Evolutionary conservation across 2,113 vertebrate species (phyloP).

Genomic region (Pelmatolapia mariae): DNA sequence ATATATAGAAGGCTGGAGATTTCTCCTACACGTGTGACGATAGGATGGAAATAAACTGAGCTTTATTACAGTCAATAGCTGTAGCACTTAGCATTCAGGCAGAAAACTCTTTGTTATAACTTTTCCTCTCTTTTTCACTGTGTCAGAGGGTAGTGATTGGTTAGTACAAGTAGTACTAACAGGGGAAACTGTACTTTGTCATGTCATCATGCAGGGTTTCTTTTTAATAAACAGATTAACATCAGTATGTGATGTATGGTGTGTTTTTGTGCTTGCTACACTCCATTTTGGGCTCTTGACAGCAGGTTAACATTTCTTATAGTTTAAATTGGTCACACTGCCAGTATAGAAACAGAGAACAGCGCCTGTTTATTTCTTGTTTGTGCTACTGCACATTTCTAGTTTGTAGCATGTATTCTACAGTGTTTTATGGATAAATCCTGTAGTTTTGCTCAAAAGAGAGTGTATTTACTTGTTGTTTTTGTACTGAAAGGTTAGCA

Average conservation of each 20-base stretch:
- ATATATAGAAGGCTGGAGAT: neutral
- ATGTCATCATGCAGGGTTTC: constrained; percentile 10
- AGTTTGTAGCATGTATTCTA: neutral
- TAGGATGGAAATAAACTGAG: neutral
- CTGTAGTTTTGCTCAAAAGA: neutral
- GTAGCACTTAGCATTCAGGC: constrained; percentile 32
- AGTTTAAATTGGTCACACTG: neutral
- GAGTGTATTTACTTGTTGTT: neutral
- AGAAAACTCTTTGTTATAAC: neutral
- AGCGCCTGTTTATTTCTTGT: neutral
- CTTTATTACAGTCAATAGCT: neutral
- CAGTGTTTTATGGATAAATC: fast-evolving
- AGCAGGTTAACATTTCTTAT: constrained; percentile 26
- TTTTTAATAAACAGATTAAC: constrained; percentile 47
- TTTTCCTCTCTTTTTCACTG: constrained; percentile 8
- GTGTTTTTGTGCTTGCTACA: constrained; percentile 34
- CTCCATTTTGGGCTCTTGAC: neutral
- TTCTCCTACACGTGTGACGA: neutral
- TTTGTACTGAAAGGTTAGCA: neutral
- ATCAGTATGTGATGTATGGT: constrained; percentile 33
- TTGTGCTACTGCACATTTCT: neutral
- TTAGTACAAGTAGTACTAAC: constrained; percentile 44
- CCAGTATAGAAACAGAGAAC: neutral
- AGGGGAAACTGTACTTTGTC: constrained; percentile 17
- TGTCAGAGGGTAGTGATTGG: constrained; percentile 35